Evolutionary conservation across 2,113 vertebrate genomes (phyloP), one percentile per base, ranked within the genome.

Genomic region (Chaenogobius annularis): DNA sequence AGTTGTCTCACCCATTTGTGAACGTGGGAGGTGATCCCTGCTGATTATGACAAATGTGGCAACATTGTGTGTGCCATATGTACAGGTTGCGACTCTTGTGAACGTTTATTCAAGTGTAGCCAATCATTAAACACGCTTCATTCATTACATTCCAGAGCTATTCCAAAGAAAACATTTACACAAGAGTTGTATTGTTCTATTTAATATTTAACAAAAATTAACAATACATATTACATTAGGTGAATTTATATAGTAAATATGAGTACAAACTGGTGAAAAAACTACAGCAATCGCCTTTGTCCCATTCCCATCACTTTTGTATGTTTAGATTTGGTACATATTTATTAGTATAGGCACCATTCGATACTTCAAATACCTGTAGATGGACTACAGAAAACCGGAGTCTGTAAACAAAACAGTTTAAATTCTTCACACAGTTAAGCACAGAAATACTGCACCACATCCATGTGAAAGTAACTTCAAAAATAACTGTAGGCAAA

Each of bases 331-430:
- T 59, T 74, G 10, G 54, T 55, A 35, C 68, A 69, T 1, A 56
- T 65, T 20, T 37, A 15, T 35, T 20, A 71, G 48, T 70, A 26
- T 31, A 3, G 23, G 80, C 83, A 88, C 77, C 75, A 70, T 73
- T 19, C 69, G 64, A 87, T 81, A 79, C 91, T 92, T 93, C 91
- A 86, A 83, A 78, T 52, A 22, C 69, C 80, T 91, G 92, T 75
- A 91, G 89, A 58, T 74, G 37, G 67, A 68, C 84, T 88, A 85
- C 91, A 91, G 82, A 66, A 71, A 85, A 79, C 84, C 84, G 79
- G 89, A 90, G 87, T 88, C 88, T 81, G 71, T 83, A 79, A 87
- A 84, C 72, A 80, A 83, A 61, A 71, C 59, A 69, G 23, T 58
- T 68, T 68, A 59, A 48, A 23, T 48, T 12, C 14, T 47, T 59